Evolutionary conservation across 2,888 invertebrate genomes (phyloP), one percentile per base, ranked within the genome.

Genomic region (Taphrorychus bicolor): DNA sequence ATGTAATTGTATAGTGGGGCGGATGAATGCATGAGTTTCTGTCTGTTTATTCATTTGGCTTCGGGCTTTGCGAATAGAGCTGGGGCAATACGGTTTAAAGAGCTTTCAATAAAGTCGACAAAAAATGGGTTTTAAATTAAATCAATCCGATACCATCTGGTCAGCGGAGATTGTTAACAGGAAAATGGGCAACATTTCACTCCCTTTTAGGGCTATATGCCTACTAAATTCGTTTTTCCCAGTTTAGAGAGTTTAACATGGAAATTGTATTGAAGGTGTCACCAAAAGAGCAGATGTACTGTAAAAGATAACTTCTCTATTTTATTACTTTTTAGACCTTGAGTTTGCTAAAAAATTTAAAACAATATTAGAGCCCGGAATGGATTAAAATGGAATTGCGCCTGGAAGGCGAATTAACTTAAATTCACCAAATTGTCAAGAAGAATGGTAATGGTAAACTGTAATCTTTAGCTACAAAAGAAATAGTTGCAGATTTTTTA

Each of bases 81-180:
- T 9, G n/a, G 21, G 9, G 14, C 18, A 14, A n/a, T 9, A 18
- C 24, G 11, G 23, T 54, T 23, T 4, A 48, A 21, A 59, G 41
- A 51, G 59, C 59, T 49, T 40, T 59, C 48, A 49, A 19, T 51
- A 24, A 51, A 19, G 32, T 45, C 16, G 17, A 32, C 49, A 22
- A 40, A 59, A 59, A 59, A 40, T 16, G 32, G 24, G 40, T 40
- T 52, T 59, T 32, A 51, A 59, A 59, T 51, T 53, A 61, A 61
- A 61, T 61, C 45, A 53, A 52, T 14, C 17, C 18, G 42, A 45
- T 54, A 9, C 19, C 19, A 52, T 54, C 54, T 54, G 54, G 24
- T 54, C n/a, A 51, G 24, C 7, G 22, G n/a, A 19, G 61, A 59
- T 32, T 59, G 51, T 40, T 59, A 18, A 18, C 11, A 9, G 54